Evolutionary conservation across 1,140 invertebrate species (phyloP), one percentile per base, ranked within the genome.

Genomic region (Nomia melanderi): DNA sequence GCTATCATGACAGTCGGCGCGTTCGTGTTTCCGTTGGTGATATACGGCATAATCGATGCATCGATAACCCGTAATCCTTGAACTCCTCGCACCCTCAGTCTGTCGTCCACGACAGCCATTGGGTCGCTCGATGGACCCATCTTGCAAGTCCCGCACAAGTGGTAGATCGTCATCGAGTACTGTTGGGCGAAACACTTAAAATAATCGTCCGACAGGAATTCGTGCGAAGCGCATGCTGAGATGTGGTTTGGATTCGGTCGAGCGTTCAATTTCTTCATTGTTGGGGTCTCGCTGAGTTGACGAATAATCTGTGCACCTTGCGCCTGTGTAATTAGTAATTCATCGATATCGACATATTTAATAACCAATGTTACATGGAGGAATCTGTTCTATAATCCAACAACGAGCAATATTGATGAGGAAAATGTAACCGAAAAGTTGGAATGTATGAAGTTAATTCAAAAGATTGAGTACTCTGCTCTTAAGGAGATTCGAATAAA

Each of bases 221-320:
- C 85, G 62, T 91, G 90, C 17, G 94, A 79, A 0, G 91, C 88
- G 81, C 95, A 95, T 12, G 93, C 93, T 76, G 94, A 93, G 89
- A 96, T 25, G 91, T 0, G 88, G 60, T 94, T 93, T 6, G 93
- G 92, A 81, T 95, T 95, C 1, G 95, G 90, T 12, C 93, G 93
- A 0, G 94, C 92, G 14, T 95, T 95, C 8, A 96, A 90, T 33
- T 92, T 88, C 69, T 90, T 89, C 92, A 97, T 94, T 0, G 94
- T 94, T 23, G 92, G 89, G 0, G 96, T 96, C 77, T 95, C 89
- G 4, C 93, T 93, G 31, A 97, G 82, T 0, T 90, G 91, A 60
- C 96, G 92, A 0, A 93, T 94, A 76, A 97, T 93, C 88, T 96
- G 96, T 0, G 94, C 94, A 0, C 95, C 96, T 90, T 97, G 96